These are phyloP conservation scores for Fukomys damarensis DNA, from an alignment of 2,113 vertebrate genomes.

Conservation along the genomic window DNA sequence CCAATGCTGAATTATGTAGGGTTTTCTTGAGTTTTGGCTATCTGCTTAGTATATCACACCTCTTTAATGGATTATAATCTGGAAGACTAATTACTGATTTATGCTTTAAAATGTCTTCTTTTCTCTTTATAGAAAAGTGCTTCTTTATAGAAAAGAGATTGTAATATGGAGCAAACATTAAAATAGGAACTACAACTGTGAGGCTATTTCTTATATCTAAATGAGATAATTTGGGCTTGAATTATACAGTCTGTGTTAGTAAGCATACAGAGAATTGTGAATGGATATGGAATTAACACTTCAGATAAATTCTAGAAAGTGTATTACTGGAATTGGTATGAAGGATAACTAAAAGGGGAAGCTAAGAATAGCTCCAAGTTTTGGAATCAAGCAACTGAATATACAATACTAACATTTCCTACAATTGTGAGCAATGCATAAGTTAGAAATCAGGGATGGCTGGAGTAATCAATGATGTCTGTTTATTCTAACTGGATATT, in stretches of 20 bases:
- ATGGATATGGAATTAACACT: background rate
- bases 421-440: background rate
- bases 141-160: background rate
- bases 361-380: background rate
- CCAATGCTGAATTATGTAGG: background rate
- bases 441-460: background rate
- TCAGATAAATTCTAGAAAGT: background rate
- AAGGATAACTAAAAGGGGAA: background rate
- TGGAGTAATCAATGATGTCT: background rate
- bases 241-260: background rate
- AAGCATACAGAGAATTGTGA: background rate
- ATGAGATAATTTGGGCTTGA: background rate
- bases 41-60: background rate
- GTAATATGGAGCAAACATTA: background rate
- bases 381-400: background rate
- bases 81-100: background rate
- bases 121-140: background rate
- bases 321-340: background rate
- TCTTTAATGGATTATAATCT: background rate
- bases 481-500: background rate
- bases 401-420: background rate
- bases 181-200: background rate
- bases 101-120: background rate
- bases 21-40: background rate
- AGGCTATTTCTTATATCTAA: background rate